Evolutionary conservation across 1,140 invertebrate species (phyloP).

Genomic region (Eriocheir sinensis): DNA sequence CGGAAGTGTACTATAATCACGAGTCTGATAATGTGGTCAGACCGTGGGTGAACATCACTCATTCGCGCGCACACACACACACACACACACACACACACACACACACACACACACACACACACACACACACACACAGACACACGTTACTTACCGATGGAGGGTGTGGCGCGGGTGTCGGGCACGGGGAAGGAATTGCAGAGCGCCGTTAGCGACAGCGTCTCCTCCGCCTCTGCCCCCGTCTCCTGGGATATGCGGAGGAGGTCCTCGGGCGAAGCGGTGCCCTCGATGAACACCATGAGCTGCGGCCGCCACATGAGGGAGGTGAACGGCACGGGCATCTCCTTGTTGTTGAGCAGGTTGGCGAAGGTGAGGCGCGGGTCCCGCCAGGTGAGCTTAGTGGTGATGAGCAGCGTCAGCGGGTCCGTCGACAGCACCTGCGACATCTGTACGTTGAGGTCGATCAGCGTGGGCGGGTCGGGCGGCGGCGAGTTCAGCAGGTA

Average conservation of each 20-base stretch:
- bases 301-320: slow-evolving; percentile 61
- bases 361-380: slow-evolving; percentile 61
- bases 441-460: slow-evolving; percentile 44
- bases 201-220: slow-evolving; percentile 36
- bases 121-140: background rate
- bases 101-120: background rate
- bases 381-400: slow-evolving; percentile 45
- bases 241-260: slow-evolving; percentile 27
- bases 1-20: no score
- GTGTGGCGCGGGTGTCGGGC: slow-evolving; percentile 40
- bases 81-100: background rate
- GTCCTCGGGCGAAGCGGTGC: slow-evolving; percentile 42
- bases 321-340: slow-evolving; percentile 50
- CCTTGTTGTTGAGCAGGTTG: slow-evolving; percentile 43
- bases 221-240: background rate
- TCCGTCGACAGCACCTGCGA: slow-evolving; percentile 61
- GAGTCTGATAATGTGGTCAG: no score
- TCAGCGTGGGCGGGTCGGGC: slow-evolving; percentile 35
- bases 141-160: slow-evolving; percentile 35
- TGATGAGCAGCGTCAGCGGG: slow-evolving; percentile 55
- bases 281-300: slow-evolving; percentile 55
- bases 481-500: slow-evolving; percentile 62
- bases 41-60: no score
- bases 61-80: background rate
- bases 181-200: slow-evolving; percentile 8